Evolutionary conservation across 2,888 invertebrate genomes (phyloP).

Genomic region (Agrotis puta): DNA sequence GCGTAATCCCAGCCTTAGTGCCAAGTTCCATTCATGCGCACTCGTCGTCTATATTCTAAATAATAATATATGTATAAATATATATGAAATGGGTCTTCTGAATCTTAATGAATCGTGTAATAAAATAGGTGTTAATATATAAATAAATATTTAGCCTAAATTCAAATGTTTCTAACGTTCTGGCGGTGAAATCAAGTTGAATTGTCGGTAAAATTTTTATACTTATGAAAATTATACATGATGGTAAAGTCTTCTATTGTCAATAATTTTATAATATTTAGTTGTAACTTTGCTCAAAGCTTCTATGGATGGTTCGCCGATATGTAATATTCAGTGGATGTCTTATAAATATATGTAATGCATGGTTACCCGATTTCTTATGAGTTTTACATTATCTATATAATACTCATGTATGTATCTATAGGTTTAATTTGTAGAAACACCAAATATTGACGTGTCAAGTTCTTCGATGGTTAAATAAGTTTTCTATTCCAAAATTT

Average conservation of each 20-base stretch:
- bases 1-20: slow-evolving; percentile 45
- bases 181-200: slow-evolving; percentile 72
- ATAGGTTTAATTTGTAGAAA: slow-evolving; percentile 85
- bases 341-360: slow-evolving; percentile 62
- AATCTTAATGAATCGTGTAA: slow-evolving; percentile 70
- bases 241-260: slow-evolving; percentile 68
- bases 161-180: slow-evolving; percentile 76
- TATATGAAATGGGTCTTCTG: slow-evolving; percentile 71
- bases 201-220: slow-evolving; percentile 83
- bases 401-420: slow-evolving; percentile 81
- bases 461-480: slow-evolving; percentile 80
- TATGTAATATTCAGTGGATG: slow-evolving; percentile 65
- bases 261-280: slow-evolving; percentile 68
- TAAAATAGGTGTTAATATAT: slow-evolving; percentile 76
- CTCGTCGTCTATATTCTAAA: slow-evolving; percentile 60
- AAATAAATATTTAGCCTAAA: slow-evolving; percentile 81
- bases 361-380: slow-evolving; percentile 65
- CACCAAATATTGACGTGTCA: slow-evolving; percentile 82
- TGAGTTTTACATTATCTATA: slow-evolving; percentile 68
- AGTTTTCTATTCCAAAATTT: slow-evolving; percentile 89
- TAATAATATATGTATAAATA: slow-evolving; percentile 52
- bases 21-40: slow-evolving; percentile 55
- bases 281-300: slow-evolving; percentile 84
- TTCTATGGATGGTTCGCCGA: slow-evolving; percentile 69
- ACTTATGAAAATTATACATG: slow-evolving; percentile 79